Evolutionary conservation across 2,888 invertebrate genomes (phyloP), one percentile per base, ranked within the genome.

Genomic region (Eupithecia subfuscata): DNA sequence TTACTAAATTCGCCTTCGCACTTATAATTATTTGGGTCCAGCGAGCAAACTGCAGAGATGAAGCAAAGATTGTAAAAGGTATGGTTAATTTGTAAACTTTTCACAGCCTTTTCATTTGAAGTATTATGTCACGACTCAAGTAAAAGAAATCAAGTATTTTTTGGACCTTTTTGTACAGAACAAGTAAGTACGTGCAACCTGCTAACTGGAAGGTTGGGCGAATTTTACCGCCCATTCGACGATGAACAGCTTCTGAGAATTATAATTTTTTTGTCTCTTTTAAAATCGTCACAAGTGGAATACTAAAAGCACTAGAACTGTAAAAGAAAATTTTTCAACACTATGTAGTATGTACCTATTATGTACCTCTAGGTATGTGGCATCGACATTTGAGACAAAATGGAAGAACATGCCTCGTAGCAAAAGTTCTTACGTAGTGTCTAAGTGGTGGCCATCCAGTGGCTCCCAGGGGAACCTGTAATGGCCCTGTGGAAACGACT

Each of bases 11-110:
- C 30, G 67, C 82, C 81, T 79, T 86, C 76, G 80, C 85, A 64
- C 74, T 86, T 68, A 77, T 87, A 76, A 73, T 84, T 60, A 73
- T 76, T 70, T 84, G 82, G 80, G 78, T 88, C 65, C 84, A 84
- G 48, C 67, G 69, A 67, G 85, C 80, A 74, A 76, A 82, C 71
- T 89, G 92, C 80, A 87, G 92, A 79, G 94, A 95, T 81, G 94
- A 95, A 84, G 94, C 94, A 18, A 94, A 91, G 87, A 94, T 94
- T 79, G 86, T 91, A 83, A 94, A 93, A 92, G 92, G 94, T 94
- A 88, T 68, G 63, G 75, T 78, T 73, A 73, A 70, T 71, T 69
- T 71, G 40, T 63, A 76, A 72, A 70, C 65, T 74, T 68, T 37
- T 52, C n/a, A 52, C 73, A 60, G 69, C 3, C 56, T 69, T 74